Evolutionary conservation across 2,113 vertebrate genomes (phyloP), one percentile per base, ranked within the genome.

Genomic region (Hoplias malabaricus): DNA sequence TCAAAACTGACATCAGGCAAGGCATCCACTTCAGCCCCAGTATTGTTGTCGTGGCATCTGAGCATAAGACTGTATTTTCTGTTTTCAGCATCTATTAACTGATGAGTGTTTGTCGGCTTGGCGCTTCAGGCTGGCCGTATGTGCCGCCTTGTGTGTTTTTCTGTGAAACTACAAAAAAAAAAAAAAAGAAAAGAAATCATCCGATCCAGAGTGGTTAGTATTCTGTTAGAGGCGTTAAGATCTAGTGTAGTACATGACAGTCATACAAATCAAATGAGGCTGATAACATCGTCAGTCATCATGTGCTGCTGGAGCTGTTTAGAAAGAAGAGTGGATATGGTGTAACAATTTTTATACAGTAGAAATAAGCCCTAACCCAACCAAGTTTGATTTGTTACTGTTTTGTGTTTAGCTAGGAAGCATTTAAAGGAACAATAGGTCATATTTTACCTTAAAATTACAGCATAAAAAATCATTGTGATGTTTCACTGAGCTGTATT

Each of bases 51-150:
- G 50, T 11, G 25, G 33, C 56, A 50, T 21, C 56, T 77, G 56
- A 69, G 75, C 21, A 40, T 29, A 69, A 50, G 68, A 78, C 56
- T 63, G 43, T 62, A 63, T 70, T 78, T 8, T 70, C 65, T 76
- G 34, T 67, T 75, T 75, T 36, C 68, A 59, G 53, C 61, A 12
- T 16, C 27, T 7, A 38, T 29, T 76, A 31, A 56, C 66, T 40
- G 50, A 42, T 25, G n/a, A 77, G 65, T n/a, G 7, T 25, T 53
- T 27, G 33, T 31, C 33, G 48, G 9, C 0, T 27, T 14, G 19
- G 42, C 16, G 59, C 23, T 62, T 43, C 36, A 5, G 2, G 29
- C 56, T n/a, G 31, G 2, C 9, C 9, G 59, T 14, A 9, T 29
- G 25, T 6, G 25, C 6, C 11, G 19, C 2, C 23, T 10, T 25